These are phyloP conservation scores for Drosophila albomicans DNA, from an alignment of 1,140 invertebrate species.

Conservation along the genomic window DNA sequence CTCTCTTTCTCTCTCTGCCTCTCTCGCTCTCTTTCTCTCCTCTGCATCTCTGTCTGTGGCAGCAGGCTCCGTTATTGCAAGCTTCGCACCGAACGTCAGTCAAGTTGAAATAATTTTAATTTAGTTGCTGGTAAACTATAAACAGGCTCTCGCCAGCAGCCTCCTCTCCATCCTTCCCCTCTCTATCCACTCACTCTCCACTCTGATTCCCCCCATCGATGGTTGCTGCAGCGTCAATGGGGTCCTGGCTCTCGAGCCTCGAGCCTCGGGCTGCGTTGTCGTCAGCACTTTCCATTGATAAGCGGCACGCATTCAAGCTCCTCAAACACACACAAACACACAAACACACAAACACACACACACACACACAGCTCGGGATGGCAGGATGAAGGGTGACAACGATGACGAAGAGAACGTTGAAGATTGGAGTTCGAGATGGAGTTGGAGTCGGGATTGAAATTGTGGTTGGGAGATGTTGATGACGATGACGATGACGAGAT, in stretches of 20 bases:
- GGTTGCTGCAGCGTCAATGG: constrained; percentile 8
- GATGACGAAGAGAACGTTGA: constrained; percentile 1
- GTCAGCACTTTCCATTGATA: constrained; percentile 73
- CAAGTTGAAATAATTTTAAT: constrained; percentile 80
- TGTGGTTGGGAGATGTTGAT: background rate
- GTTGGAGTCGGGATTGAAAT: no score
- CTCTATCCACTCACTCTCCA: background rate
- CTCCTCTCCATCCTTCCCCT: background rate
- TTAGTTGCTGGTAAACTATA: constrained; percentile 76
- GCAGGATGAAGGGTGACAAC: constrained; percentile 24
- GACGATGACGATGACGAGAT: constrained; percentile 39
- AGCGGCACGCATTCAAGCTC: constrained; percentile 52
- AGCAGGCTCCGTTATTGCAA: constrained; percentile 66
- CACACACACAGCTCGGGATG: background rate
- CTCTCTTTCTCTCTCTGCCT: no score
- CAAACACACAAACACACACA: background rate
- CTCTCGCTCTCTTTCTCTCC: background rate
- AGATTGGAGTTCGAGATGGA: background rate
- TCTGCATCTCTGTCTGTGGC: background rate
- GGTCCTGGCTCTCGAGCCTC: constrained; percentile 24
- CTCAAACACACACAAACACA: background rate
- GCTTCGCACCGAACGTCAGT: constrained; percentile 60
- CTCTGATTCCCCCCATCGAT: background rate
- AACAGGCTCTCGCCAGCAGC: constrained; percentile 53
- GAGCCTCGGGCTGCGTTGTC: constrained; percentile 41